These are phyloP conservation scores for Elmis aenea DNA, from an alignment of 2,888 invertebrate species.

Conservation along the genomic window DNA sequence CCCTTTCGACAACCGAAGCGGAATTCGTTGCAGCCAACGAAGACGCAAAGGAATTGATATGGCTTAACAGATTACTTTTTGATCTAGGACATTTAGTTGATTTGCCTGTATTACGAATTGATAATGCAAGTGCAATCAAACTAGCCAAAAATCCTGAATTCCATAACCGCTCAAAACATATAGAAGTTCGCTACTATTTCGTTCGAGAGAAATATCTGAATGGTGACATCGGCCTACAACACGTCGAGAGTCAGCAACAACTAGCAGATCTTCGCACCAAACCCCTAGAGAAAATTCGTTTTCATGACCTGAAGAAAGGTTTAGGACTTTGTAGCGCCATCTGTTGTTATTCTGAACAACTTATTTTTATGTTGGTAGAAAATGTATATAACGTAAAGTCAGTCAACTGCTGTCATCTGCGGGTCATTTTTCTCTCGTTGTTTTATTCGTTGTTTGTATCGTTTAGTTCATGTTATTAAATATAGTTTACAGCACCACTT, in stretches of 20 bases:
- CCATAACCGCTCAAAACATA: conserved; percentile 18
- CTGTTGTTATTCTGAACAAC: too few species aligned
- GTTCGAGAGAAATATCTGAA: conserved; percentile 13
- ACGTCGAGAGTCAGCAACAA: conserved; percentile 6
- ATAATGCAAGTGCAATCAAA: conserved; percentile 19
- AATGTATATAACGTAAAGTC: too few species aligned
- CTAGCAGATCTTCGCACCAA: conserved; percentile 10
- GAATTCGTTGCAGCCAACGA: conserved; percentile 33
- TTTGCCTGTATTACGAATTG: too few species aligned
- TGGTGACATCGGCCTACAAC: conserved; percentile 4
- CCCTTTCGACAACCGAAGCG: conserved; percentile 32
- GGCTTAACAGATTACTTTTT: conserved; percentile 24
- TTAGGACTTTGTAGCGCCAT: too few species aligned
- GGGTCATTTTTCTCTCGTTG: too few species aligned
- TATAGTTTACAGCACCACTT: too few species aligned
- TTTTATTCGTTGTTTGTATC: too few species aligned
- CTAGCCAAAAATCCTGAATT: conserved; percentile 17
- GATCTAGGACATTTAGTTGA: too few species aligned
- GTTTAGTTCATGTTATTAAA: too few species aligned
- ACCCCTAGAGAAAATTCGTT: conserved; percentile 2
- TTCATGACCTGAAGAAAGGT: conserved; percentile 2
- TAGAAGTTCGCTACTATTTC: conserved; percentile 18
- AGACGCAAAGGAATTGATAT: conserved; percentile 29
- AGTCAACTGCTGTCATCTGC: too few species aligned
- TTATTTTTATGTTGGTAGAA: too few species aligned